Evolutionary conservation across 2,888 invertebrate species (phyloP).

Genomic region (Eupsilia transversa): DNA sequence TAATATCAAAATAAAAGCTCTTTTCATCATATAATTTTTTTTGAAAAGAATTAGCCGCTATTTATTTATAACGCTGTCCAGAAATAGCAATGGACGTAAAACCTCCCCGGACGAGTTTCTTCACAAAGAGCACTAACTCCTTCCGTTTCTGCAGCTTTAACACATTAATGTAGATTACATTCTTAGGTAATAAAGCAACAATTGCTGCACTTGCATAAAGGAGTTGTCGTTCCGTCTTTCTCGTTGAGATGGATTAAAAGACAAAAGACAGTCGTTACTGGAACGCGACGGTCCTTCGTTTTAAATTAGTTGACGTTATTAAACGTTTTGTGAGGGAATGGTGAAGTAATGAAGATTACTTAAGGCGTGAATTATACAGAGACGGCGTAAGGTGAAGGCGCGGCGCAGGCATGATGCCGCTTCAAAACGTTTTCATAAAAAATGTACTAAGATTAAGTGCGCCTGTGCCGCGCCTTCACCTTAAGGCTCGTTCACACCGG

Average conservation of each 20-base stretch:
- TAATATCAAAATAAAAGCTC: too few relatives aligned
- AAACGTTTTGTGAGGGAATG: conserved; percentile 27
- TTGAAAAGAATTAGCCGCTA: too few relatives aligned
- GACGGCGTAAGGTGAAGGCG: too few relatives aligned
- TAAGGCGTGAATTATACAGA: too few relatives aligned
- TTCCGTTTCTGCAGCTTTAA: conserved; percentile 17
- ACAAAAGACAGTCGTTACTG: conserved; percentile 40
- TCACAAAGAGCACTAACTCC: neutral
- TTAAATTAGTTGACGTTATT: conserved; percentile 44
- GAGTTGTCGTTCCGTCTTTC: conserved; percentile 21
- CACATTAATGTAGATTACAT: conserved; percentile 32
- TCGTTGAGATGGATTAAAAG: conserved; percentile 34
- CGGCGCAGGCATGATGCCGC: too few relatives aligned
- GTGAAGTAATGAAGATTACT: conserved; percentile 12
- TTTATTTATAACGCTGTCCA: neutral
- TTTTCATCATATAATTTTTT: too few relatives aligned
- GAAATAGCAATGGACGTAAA: neutral
- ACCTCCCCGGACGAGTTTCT: neutral
- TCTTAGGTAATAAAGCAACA: conserved; percentile 26
- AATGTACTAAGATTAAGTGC: too few relatives aligned
- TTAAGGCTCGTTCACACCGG: too few relatives aligned
- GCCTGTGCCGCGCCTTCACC: too few relatives aligned
- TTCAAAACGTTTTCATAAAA: too few relatives aligned
- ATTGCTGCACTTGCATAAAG: conserved; percentile 51
- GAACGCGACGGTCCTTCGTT: conserved; percentile 27